Evolutionary conservation across 2,113 vertebrate genomes (phyloP).

Genomic region (Notarius lentiginosus): DNA sequence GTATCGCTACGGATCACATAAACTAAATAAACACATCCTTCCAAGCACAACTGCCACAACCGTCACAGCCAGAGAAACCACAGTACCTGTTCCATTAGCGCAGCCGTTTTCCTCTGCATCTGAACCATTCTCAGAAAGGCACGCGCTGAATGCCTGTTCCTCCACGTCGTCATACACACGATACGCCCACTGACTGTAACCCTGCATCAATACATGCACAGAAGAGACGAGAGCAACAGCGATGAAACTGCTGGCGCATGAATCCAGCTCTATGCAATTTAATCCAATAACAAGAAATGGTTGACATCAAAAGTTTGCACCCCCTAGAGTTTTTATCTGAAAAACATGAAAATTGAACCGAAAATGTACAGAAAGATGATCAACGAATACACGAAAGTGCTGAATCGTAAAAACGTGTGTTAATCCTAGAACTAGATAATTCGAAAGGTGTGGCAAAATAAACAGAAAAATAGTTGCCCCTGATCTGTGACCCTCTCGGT

Average conservation of each 20-base stretch:
- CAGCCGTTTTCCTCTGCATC: slow-evolving; percentile 66
- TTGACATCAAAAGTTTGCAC: background rate
- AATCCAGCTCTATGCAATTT: background rate
- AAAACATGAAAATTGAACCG: too few relatives aligned
- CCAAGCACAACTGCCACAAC: slow-evolving; percentile 16
- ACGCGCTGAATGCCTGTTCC: slow-evolving; percentile 71
- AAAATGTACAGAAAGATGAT: background rate
- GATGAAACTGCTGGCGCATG: background rate
- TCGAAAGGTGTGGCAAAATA: background rate
- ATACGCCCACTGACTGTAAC: slow-evolving; percentile 82
- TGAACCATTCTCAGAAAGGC: slow-evolving; percentile 66
- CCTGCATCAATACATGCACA: slow-evolving; percentile 12
- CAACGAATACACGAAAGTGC: background rate
- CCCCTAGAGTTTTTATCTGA: background rate
- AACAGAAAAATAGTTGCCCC: background rate
- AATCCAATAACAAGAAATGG: background rate
- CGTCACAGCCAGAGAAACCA: background rate
- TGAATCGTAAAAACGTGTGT: background rate
- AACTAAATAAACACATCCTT: background rate
- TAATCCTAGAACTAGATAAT: background rate
- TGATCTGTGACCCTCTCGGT: background rate
- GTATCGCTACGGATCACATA: background rate
- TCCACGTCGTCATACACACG: slow-evolving; percentile 88
- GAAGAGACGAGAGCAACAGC: background rate
- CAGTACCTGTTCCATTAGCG: slow-evolving; percentile 70